Evolutionary conservation across 2,888 invertebrate species (phyloP).

Genomic region (Coelogynopora nodosa): DNA sequence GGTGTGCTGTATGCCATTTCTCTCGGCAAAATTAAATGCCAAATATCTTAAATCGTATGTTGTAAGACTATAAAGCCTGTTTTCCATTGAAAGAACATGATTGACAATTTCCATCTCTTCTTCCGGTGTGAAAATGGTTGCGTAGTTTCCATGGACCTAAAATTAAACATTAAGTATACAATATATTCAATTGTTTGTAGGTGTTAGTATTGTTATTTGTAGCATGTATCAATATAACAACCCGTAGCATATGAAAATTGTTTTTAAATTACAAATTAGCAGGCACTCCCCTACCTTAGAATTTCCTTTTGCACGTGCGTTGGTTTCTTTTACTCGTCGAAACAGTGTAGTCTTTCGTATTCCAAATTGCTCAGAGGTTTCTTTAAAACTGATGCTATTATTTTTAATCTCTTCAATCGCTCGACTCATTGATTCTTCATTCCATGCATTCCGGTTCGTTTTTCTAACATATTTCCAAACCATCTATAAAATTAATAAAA

Average conservation of each 20-base stretch:
- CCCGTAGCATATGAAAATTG: background rate
- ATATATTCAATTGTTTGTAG: background rate
- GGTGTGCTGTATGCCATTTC: background rate
- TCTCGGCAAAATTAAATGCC: background rate
- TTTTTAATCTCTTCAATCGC: background rate
- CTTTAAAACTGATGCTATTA: background rate
- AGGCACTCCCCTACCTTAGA: background rate
- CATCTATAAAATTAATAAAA: background rate
- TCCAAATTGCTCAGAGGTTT: background rate
- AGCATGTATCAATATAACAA: background rate
- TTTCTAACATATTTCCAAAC: background rate
- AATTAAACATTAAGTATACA: background rate
- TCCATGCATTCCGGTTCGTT: background rate
- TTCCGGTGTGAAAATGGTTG: background rate
- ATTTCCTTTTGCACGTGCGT: background rate
- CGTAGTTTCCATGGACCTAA: background rate
- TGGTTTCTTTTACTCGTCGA: background rate
- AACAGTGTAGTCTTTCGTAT: background rate
- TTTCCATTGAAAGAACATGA: background rate
- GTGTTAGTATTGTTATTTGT: background rate
- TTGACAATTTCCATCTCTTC: background rate
- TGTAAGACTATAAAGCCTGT: background rate
- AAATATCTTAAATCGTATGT: background rate
- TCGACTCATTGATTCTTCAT: background rate
- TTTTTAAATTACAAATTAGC: background rate